phyloP scores from a whole-genome alignment of 2,888 invertebrate genomes.

The Cylloceria caligata region DNA sequence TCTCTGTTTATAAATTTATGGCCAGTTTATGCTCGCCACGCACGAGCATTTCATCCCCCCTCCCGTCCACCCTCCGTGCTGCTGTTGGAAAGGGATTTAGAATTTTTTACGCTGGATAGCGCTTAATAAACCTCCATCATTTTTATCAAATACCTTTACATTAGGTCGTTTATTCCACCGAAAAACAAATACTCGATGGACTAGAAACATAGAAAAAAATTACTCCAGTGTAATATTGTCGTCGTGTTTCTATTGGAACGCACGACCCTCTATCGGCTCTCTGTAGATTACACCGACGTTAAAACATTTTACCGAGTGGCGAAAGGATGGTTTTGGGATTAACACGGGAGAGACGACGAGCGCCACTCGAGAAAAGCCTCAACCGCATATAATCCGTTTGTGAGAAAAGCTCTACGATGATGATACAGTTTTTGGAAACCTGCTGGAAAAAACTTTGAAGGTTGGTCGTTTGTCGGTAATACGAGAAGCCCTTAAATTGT shows the following conservation, averaged over 20 bases:
- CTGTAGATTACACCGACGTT: not conserved
- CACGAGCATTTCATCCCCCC: constrained; percentile 2
- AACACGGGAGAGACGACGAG: constrained; percentile 11
- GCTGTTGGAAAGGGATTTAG: not conserved
- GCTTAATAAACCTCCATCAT: not conserved
- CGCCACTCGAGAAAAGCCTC: constrained; percentile 7
- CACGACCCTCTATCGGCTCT: not conserved
- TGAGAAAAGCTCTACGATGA: not conserved
- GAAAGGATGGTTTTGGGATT: constrained; percentile 17
- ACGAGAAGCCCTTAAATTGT: constrained; percentile 13
- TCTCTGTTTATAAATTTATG: constrained; percentile 33
- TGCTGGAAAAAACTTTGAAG: not conserved
- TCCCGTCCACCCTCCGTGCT: not conserved
- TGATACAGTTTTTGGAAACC: not conserved
- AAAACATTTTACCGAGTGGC: constrained; percentile 23
- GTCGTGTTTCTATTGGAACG: not conserved
- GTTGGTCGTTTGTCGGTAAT: constrained; percentile 2
- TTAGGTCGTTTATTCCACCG: not conserved
- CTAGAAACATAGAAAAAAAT: not conserved
- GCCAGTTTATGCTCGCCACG: constrained; percentile 19
- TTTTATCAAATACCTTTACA: not conserved
- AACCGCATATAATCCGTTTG: constrained; percentile 25
- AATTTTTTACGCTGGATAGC: not conserved
- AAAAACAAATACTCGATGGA: not conserved
- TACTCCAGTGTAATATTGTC: not conserved